Base-by-base conservation (phyloP, 2,113 vertebrate species). In the Ophiodon elongatus region DNA sequence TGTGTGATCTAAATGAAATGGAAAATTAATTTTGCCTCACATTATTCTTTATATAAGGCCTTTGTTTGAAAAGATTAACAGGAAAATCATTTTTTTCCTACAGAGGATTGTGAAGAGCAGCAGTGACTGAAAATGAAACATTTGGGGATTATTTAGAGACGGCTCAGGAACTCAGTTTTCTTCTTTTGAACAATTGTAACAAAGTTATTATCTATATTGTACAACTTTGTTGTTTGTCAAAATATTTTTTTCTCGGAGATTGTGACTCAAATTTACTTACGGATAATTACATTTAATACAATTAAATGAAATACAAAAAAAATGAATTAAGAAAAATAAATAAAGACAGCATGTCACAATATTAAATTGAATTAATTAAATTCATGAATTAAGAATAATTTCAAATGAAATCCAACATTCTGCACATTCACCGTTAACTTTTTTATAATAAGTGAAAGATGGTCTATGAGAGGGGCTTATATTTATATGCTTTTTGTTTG, bases 31-130 rank as follows among this genome's bases (percentile, higher is more conserved):
- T 70, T 83, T 4, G 35, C 47, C 27, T 68, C 4, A 63, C 69
- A 78, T 75, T 74, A 43, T 76, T 84, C 54, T 75, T 86, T 74
- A 74, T 33, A 70, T 31, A 43, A 25, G 25, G 68, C 62, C 23
- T 87, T 88, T 88, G 78, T 87, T 88, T 75, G 66, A 82, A 54
- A 76, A 85, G 77, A 86, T 86, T 77, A 83, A 72, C n/a, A 71
- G 7, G 77, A 21, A 70, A 83, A 79, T 87, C 25, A 8, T 15
- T 67, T 60, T 72, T 80, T 64, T 52, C 70, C 69, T 39, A 2
- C 25, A 11, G 47, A 78, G 74, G 37, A 82, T 68, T 76, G 25
- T 67, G 33, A 79, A 39, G 4, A 67, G 19, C 54, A 75, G 35
- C 47, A 62, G 43, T 47, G 47, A 84, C 54, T 73, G 35, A 80